Conservation (phyloP, 64 coral and sea anemone species). For the Dendrophyllia cribrosa region DNA sequence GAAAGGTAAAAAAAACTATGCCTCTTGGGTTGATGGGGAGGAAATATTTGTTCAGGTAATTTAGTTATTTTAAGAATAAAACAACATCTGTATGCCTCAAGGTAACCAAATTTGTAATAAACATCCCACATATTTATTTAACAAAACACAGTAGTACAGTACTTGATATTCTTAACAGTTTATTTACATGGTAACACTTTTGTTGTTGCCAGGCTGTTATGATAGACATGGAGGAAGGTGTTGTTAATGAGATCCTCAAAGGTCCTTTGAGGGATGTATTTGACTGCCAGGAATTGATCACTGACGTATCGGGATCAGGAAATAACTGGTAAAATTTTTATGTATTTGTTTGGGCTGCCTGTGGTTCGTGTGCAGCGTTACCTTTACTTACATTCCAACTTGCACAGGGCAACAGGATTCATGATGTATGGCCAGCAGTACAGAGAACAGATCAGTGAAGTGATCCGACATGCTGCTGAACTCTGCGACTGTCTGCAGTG, state of each 20-base stretch:
- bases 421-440: constrained; percentile 97
- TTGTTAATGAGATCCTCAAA: constrained; percentile 94
- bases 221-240: constrained; percentile 99
- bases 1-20: too few relatives aligned
- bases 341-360: too few relatives aligned
- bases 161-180: neutral
- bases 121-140: too few relatives aligned
- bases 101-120: too few relatives aligned
- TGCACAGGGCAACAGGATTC: constrained; percentile 89
- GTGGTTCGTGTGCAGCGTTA: too few relatives aligned
- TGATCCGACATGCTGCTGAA: constrained; percentile 90
- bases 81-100: too few relatives aligned
- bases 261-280: constrained; percentile 94
- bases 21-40: too few relatives aligned
- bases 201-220: constrained; percentile 79
- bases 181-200: neutral
- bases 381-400: too few relatives aligned
- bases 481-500: constrained; percentile 97
- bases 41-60: too few relatives aligned
- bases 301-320: constrained; percentile 97
- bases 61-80: too few relatives aligned
- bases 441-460: constrained; percentile 88
- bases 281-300: constrained; percentile 94
- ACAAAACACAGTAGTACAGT: neutral
- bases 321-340: constrained; percentile 87